Evolutionary conservation across 2,113 vertebrate genomes (phyloP), one percentile per base, ranked within the genome.

Genomic region (Dipodomys merriami): DNA sequence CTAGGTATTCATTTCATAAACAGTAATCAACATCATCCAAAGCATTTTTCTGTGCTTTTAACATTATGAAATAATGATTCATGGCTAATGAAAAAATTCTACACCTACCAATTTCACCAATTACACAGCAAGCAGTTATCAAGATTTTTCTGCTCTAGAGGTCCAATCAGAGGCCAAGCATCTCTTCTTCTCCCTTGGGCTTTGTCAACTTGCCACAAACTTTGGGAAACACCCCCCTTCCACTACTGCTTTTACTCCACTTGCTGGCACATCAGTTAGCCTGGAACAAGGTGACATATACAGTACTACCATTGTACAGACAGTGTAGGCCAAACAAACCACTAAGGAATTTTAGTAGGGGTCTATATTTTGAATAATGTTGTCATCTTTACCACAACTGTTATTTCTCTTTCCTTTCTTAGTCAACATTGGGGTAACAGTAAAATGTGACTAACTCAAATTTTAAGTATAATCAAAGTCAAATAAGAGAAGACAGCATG

Each of bases 1-100:
- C 81, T 44, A n/a, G 11, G 16, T 67, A 67, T 23, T 35, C 20
- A 82, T 74, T 87, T 83, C 90, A 96, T 46, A 30, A 74, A 69
- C 7, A 33, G 78, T n/a, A 69, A 62, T 62, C 39, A 53, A 35
- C 60, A 85, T 67, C 86, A 77, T 73, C 20, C 15, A 39, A 77
- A 91, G 13, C 6, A 35, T 10, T 86, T 46, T 53, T 73, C 81
- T 67, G 25, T 60, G 18, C 71, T 71, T 65, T 29, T 5, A 62
- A 60, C 30, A 44, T 1, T n/a, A 25, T 46, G 9, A 89, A 79
- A 73, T 39, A 39, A 57, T 67, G 27, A 18, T 69, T 64, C 68
- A 62, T 53, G 73, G 39, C 39, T 57, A 60, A 72, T 30, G 12
- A 82, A 81, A 25, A 65, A 77, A 77, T 4, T 10, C 46, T 23